Evolutionary conservation across 2,888 invertebrate genomes (phyloP).

Genomic region (Lasioglossum zephyrum): DNA sequence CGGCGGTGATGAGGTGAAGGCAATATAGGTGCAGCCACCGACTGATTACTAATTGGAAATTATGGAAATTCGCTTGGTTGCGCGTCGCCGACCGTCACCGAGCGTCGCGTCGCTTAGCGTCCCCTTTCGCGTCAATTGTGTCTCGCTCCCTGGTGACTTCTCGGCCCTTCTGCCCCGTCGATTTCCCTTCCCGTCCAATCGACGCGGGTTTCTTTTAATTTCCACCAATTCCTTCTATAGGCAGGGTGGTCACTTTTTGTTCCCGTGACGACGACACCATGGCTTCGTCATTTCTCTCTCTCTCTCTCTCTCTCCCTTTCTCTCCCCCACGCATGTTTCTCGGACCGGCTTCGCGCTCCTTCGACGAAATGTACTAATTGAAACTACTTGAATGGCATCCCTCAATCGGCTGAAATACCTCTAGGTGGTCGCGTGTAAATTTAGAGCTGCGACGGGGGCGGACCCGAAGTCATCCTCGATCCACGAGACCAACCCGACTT

Average conservation of each 20-base stretch:
- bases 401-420: conserved; percentile 70
- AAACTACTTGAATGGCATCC: conserved; percentile 77
- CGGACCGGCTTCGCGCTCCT: conserved; percentile 44
- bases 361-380: conserved; percentile 70
- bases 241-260: conserved; percentile 48
- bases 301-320: not conserved
- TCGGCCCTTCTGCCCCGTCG: not conserved
- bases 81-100: not conserved
- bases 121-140: not conserved
- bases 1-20: conserved; percentile 75
- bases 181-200: conserved; percentile 25
- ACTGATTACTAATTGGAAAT: conserved; percentile 76
- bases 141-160: not conserved
- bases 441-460: conserved; percentile 63
- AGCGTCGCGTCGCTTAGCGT: not conserved
- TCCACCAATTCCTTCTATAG: conserved; percentile 40
- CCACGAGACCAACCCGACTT: conserved; percentile 30
- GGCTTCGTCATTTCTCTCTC: conserved; percentile 47
- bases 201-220: conserved; percentile 69
- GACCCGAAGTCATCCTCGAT: conserved; percentile 51
- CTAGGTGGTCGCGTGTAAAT: conserved; percentile 72
- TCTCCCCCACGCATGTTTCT: not conserved
- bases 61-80: conserved; percentile 70
- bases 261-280: conserved; percentile 45
- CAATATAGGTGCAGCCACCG: conserved; percentile 72